A percentile compares a stretch with the other conserved stretches of the same genome.
Evolutionary conservation across 2,113 vertebrate species (phyloP).

Genomic region (Channa argus): DNA sequence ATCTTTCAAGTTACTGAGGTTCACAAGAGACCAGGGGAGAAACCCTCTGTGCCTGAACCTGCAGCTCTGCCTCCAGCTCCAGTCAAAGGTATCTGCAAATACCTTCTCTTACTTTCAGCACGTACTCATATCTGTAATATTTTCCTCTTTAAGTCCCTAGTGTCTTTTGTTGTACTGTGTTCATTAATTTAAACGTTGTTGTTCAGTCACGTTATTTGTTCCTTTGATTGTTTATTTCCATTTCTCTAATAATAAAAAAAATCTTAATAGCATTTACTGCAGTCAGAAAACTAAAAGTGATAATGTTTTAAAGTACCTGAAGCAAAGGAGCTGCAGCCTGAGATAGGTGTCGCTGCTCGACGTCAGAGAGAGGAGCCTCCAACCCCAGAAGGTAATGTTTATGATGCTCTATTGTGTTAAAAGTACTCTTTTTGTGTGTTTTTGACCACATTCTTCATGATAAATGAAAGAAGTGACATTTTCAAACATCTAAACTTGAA

Average conservation of each 20-base stretch:
- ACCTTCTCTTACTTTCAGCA: conserved; percentile 10
- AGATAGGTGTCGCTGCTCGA: conserved; percentile 55
- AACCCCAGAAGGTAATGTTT: conserved; percentile 83
- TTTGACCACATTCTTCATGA: no score
- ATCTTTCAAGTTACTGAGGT: conserved; percentile 75
- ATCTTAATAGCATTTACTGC: conserved; percentile 11
- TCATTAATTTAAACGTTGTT: neutral
- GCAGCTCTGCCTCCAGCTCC: conserved; percentile 25
- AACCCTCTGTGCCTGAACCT: conserved; percentile 36
- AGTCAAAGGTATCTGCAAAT: conserved; percentile 67
- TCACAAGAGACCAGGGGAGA: conserved; percentile 55
- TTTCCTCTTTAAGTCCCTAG: neutral
- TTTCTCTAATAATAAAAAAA: neutral
- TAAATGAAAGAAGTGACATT: no score
- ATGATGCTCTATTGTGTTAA: no score
- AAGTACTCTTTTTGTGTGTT: no score
- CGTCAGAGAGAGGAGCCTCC: conserved; percentile 78
- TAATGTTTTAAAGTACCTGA: conserved; percentile 79
- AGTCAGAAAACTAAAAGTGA: conserved; percentile 38
- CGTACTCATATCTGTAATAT: neutral
- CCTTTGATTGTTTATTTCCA: conserved; percentile 6
- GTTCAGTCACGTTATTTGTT: neutral
- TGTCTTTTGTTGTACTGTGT: neutral
- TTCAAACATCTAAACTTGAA: no score
- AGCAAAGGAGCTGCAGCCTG: conserved; percentile 74